phyloP scores from a whole-genome alignment of 2,888 invertebrate species.

The Allophyes oxyacanthae region DNA sequence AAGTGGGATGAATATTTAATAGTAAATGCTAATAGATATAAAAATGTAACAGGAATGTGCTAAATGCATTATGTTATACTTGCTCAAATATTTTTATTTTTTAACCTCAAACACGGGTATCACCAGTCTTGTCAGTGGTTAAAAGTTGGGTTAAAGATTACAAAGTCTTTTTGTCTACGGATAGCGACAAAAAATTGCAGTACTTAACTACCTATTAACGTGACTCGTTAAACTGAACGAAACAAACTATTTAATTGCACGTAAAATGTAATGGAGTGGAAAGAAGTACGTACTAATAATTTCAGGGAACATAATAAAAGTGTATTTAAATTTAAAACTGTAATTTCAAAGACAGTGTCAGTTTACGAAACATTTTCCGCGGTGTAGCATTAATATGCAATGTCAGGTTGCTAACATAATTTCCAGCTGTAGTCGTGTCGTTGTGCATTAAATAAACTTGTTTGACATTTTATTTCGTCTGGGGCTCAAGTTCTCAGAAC shows the following conservation, averaged over 20 bases:
- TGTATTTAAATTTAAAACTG: no score
- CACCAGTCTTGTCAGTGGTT: no score
- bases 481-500: constrained; percentile 54
- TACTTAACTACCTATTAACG: no score
- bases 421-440: constrained; percentile 33
- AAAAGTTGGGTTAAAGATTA: no score
- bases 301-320: constrained; percentile 33
- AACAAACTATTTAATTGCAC: constrained; percentile 39
- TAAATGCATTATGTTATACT: no score
- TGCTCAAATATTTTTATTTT: no score
- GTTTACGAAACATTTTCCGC: constrained; percentile 26
- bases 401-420: constrained; percentile 42
- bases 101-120: no score
- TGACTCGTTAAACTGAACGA: constrained; percentile 23
- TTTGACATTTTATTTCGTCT: constrained; percentile 62
- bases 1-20: no score
- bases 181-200: no score
- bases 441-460: constrained; percentile 58
- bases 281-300: constrained; percentile 28
- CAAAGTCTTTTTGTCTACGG: no score
- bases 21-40: no score
- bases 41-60: no score
- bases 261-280: constrained; percentile 28
- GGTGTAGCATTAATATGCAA: constrained; percentile 35
- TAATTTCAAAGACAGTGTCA: constrained; percentile 40